These are phyloP conservation scores for Drosophila lowei DNA, from an alignment of 1,140 invertebrate species.

Conservation along the genomic window DNA sequence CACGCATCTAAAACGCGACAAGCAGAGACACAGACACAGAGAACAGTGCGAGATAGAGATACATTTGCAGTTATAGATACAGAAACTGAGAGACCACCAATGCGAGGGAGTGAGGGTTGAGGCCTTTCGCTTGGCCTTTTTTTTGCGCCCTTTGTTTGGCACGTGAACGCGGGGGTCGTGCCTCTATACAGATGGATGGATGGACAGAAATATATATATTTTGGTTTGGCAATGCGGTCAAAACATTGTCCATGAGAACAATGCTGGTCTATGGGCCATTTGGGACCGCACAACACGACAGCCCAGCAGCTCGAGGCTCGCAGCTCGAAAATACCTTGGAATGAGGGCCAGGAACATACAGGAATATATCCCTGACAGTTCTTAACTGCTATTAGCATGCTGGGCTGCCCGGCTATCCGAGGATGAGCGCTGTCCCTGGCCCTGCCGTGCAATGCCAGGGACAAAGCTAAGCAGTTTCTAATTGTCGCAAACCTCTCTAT, in stretches of 20 bases:
- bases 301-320: not conserved
- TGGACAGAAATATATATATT: conserved; percentile 27
- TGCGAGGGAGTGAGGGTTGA: conserved; percentile 30
- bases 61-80: conserved; percentile 4
- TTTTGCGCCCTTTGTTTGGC: conserved; percentile 25
- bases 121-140: conserved; percentile 19
- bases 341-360: conserved; percentile 65
- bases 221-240: conserved; percentile 79
- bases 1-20: conserved; percentile 70
- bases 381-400: conserved; percentile 80
- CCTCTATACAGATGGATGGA: conserved; percentile 4
- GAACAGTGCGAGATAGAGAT: conserved; percentile 24
- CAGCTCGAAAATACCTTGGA: conserved; percentile 68
- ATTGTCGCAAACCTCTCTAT: conserved; percentile 53
- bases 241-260: conserved; percentile 75
- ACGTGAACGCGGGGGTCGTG: conserved; percentile 25
- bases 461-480: conserved; percentile 75
- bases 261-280: conserved; percentile 46
- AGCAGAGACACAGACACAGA: conserved; percentile 28
- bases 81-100: conserved; percentile 38
- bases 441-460: conserved; percentile 6
- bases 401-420: conserved; percentile 25
- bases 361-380: conserved; percentile 16
- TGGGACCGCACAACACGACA: conserved; percentile 64
- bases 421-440: conserved; percentile 22